Evolutionary conservation across 1,140 invertebrate species (phyloP).

Genomic region (Chlorops oryzae): DNA sequence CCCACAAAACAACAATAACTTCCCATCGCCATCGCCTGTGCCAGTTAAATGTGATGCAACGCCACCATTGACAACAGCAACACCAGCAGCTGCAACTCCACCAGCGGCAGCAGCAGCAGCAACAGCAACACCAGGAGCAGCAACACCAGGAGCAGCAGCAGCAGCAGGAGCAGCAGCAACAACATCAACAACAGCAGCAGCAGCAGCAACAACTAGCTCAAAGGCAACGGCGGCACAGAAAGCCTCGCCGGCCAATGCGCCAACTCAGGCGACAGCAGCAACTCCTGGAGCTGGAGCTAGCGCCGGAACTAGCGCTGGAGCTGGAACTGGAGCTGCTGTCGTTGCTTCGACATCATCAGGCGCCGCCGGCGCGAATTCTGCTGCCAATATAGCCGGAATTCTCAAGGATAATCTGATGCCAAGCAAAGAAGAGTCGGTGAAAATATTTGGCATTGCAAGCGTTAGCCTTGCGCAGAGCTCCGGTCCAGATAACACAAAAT

Average conservation of each 20-base stretch:
- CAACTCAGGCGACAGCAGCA: too few relatives aligned
- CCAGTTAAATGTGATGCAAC: conserved; percentile 20
- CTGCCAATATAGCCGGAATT: conserved; percentile 31
- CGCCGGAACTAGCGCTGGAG: conserved; percentile 8
- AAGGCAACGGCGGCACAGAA: conserved; percentile 15
- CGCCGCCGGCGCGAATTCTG: conserved; percentile 9
- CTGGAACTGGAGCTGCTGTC: conserved; percentile 14
- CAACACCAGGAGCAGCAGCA: conserved; percentile 12
- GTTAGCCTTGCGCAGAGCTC: conserved; percentile 46
- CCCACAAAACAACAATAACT: conserved; percentile 21
- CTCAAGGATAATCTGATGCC: conserved; percentile 44
- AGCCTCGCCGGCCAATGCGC: too few relatives aligned
- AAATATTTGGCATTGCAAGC: conserved; percentile 49
- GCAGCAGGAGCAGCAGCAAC: conserved; percentile 14
- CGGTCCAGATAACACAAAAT: conserved; percentile 45
- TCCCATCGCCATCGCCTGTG: conserved; percentile 23
- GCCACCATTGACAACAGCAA: conserved; percentile 7
- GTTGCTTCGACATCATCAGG: conserved; percentile 21
- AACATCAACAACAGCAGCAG: conserved; percentile 26
- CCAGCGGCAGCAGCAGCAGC: conserved; percentile 20
- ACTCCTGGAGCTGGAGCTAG: conserved; percentile 9
- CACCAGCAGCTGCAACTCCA: conserved; percentile 6
- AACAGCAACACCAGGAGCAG: conserved; percentile 1
- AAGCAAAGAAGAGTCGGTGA: conserved; percentile 47
- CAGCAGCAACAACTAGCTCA: conserved; percentile 9